Percentiles rank a stretch among this genome's conserved stretches.
phyloP scores from a whole-genome alignment of 2,113 vertebrate species.

The Coptodon bakossiorum region DNA sequence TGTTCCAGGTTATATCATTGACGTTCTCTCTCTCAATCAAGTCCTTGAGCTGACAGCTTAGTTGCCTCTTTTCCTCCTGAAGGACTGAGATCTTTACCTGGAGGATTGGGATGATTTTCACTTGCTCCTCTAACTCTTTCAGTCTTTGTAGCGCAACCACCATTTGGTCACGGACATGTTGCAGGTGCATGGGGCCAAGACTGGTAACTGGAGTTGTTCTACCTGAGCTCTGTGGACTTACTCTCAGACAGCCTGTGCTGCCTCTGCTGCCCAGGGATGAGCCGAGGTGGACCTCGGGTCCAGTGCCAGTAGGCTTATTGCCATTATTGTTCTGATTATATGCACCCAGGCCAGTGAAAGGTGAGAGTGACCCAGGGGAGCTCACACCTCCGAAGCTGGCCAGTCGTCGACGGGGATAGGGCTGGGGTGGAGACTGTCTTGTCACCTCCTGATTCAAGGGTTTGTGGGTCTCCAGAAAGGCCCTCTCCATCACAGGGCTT shows the following conservation, averaged over 20 bases:
- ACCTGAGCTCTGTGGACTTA: conserved; percentile 87
- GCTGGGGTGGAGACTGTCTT: conserved; percentile 62
- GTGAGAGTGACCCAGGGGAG: conserved; percentile 81
- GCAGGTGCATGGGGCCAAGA: conserved; percentile 83
- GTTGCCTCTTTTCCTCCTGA: conserved; percentile 90
- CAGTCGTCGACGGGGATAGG: conserved; percentile 78
- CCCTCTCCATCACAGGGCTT: conserved; percentile 81
- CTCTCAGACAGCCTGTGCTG: conserved; percentile 73
- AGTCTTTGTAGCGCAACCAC: conserved; percentile 89
- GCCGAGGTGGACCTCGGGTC: conserved; percentile 60
- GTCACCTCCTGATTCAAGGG: conserved; percentile 79
- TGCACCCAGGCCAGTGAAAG: conserved; percentile 79
- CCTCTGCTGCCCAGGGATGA: conserved; percentile 77
- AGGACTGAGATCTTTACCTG: conserved; percentile 94
- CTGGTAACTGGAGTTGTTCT: conserved; percentile 80
- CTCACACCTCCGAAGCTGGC: conserved; percentile 91
- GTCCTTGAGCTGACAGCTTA: conserved; percentile 79
- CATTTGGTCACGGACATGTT: conserved; percentile 96
- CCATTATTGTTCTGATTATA: conserved; percentile 78
- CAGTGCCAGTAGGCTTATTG: conserved; percentile 69
- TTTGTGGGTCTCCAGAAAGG: conserved; percentile 77
- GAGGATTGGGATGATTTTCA: conserved; percentile 92
- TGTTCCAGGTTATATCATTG: conserved; percentile 65
- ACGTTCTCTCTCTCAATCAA: conserved; percentile 69
- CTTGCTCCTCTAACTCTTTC: conserved; percentile 93